Evolutionary conservation across 1,140 invertebrate genomes (phyloP).

Genomic region (Bactericera cockerelli): DNA sequence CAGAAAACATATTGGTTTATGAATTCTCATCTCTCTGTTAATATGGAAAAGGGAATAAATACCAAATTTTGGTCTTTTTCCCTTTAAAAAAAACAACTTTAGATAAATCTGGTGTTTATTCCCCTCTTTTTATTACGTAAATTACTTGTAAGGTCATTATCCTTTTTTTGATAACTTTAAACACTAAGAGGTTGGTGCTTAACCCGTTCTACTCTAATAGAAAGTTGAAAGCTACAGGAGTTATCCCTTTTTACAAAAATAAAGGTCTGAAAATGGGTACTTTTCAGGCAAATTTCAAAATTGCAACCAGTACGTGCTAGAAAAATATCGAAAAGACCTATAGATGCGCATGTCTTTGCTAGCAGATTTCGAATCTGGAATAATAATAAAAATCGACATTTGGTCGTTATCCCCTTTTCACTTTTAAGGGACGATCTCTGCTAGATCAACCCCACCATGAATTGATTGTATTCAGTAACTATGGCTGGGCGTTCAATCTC

Average conservation of each 20-base stretch:
- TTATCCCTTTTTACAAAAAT: not conserved
- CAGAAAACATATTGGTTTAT: not conserved
- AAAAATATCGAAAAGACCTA: not conserved
- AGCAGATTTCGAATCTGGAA: not conserved
- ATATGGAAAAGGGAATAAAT: not conserved
- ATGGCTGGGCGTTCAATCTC: no score
- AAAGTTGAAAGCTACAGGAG: not conserved
- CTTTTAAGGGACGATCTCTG: not conserved
- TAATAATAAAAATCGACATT: not conserved
- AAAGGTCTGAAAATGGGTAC: not conserved
- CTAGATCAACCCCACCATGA: no score
- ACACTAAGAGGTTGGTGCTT: not conserved
- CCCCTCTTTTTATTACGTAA: not conserved
- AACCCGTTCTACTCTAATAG: not conserved
- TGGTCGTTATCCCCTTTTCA: not conserved
- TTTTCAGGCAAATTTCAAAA: not conserved
- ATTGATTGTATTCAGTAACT: no score
- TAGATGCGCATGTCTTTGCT: no score
- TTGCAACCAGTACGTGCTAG: not conserved
- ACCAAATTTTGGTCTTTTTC: not conserved
- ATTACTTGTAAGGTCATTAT: not conserved
- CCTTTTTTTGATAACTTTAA: not conserved
- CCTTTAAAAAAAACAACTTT: not conserved
- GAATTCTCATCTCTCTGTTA: not conserved
- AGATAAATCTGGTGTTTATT: not conserved